phyloP scores from a whole-genome alignment of 2,888 invertebrate genomes.

The Cephus rjabovi region DNA sequence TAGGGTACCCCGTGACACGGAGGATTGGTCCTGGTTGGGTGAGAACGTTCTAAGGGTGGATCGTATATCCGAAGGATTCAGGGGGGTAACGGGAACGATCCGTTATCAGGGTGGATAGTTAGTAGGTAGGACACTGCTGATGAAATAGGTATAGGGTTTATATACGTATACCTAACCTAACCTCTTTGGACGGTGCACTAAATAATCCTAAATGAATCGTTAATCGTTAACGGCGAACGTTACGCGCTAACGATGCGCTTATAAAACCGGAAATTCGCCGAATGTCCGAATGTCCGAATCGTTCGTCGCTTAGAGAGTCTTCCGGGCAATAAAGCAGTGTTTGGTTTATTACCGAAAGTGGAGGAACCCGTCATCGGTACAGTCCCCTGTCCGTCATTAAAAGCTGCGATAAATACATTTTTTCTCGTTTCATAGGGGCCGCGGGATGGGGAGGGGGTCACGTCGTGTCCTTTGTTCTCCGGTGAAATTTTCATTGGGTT shows the following conservation, averaged over 20 bases:
- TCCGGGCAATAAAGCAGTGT: constrained; percentile 46
- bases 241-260: constrained; percentile 55
- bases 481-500: neutral
- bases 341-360: constrained; percentile 25
- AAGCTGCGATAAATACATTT: constrained; percentile 37
- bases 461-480: neutral
- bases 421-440: neutral
- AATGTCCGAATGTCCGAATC: constrained; percentile 45
- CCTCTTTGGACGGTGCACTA: constrained; percentile 33
- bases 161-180: neutral
- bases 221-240: constrained; percentile 61
- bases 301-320: constrained; percentile 46
- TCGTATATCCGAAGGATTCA: neutral
- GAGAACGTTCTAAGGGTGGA: neutral
- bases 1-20: neutral
- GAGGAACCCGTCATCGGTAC: neutral
- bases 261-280: constrained; percentile 61
- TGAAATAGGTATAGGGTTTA: neutral
- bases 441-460: neutral
- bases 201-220: constrained; percentile 65
- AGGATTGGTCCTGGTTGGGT: neutral
- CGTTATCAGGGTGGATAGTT: neutral
- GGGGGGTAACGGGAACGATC: neutral
- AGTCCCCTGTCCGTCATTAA: constrained; percentile 36
- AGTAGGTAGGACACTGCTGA: neutral